A percentile compares a stretch with the other conserved stretches of the same genome.
Evolutionary conservation across 2,888 invertebrate genomes (phyloP).

Genomic region (Hecatera dysodea): DNA sequence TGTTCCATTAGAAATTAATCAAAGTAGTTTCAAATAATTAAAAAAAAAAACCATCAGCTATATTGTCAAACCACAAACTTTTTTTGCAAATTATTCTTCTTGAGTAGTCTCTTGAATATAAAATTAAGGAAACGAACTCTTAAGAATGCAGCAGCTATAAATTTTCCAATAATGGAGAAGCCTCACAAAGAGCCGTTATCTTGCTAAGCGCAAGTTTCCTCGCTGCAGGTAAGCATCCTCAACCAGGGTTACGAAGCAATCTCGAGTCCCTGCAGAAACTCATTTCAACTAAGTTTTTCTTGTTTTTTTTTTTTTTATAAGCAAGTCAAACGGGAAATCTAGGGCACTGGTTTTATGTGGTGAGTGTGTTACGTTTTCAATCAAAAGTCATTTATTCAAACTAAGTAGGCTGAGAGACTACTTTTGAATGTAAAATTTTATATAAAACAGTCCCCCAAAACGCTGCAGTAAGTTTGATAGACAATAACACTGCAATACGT

Average conservation of each 20-base stretch:
- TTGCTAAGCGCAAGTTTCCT: slow-evolving; percentile 35
- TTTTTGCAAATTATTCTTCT: background rate
- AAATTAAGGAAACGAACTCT: background rate
- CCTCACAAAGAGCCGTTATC: slow-evolving; percentile 29
- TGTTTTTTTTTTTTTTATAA: slow-evolving; percentile 51
- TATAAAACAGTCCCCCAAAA: too few relatives aligned
- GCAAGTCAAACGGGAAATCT: slow-evolving; percentile 14
- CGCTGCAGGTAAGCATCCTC: slow-evolving; percentile 35
- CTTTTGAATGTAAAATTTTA: too few relatives aligned
- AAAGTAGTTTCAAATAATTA: background rate
- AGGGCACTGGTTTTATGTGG: slow-evolving; percentile 7
- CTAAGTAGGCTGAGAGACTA: too few relatives aligned
- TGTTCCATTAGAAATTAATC: background rate
- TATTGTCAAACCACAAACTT: background rate
- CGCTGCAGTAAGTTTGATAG: too few relatives aligned
- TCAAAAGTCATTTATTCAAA: too few relatives aligned
- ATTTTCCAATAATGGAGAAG: slow-evolving; percentile 31
- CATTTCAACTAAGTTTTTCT: slow-evolving; percentile 53
- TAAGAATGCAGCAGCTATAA: slow-evolving; percentile 6
- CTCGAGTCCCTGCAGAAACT: slow-evolving; percentile 57
- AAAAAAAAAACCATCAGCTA: background rate
- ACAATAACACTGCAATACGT: background rate
- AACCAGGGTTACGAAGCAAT: slow-evolving; percentile 56
- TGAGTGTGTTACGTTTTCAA: slow-evolving; percentile 17
- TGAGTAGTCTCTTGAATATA: slow-evolving; percentile 1